Evolutionary conservation across 2,888 invertebrate species (phyloP).

Genomic region (Oscheius sp.): DNA sequence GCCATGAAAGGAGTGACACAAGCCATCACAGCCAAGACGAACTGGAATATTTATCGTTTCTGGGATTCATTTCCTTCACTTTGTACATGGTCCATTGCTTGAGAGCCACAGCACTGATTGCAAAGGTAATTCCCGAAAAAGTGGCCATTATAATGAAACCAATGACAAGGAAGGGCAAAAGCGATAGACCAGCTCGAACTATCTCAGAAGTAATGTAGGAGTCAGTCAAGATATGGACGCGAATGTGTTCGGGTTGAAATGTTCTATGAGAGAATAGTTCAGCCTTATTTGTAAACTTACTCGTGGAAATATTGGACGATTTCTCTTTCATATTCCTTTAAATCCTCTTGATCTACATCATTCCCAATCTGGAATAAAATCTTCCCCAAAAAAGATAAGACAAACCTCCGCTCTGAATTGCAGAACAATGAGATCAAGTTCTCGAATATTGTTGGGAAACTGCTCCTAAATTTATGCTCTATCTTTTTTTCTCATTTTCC

Average conservation of each 20-base stretch:
- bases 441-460: constrained; percentile 61
- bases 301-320: constrained; percentile 59
- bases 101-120: constrained; percentile 56
- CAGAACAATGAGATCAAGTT: constrained; percentile 60
- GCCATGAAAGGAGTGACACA: constrained; percentile 69
- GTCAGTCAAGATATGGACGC: constrained; percentile 59
- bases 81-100: constrained; percentile 60
- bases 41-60: constrained; percentile 48
- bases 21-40: constrained; percentile 62
- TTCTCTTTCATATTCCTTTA: constrained; percentile 56
- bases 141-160: constrained; percentile 67
- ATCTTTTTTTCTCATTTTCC: neutral
- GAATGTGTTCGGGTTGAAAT: constrained; percentile 1
- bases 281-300: constrained; percentile 43
- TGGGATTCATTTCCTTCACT: no score
- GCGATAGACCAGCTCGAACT: constrained; percentile 53
- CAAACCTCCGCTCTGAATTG: constrained; percentile 63
- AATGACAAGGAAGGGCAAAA: constrained; percentile 66
- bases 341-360: constrained; percentile 37
- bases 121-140: constrained; percentile 64
- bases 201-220: constrained; percentile 66
- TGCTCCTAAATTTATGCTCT: constrained; percentile 53
- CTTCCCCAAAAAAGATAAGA: neutral
- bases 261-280: constrained; percentile 2
- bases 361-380: constrained; percentile 35